Conservation (phyloP, 2,113 vertebrate species). For the Leiothrix lutea region DNA sequence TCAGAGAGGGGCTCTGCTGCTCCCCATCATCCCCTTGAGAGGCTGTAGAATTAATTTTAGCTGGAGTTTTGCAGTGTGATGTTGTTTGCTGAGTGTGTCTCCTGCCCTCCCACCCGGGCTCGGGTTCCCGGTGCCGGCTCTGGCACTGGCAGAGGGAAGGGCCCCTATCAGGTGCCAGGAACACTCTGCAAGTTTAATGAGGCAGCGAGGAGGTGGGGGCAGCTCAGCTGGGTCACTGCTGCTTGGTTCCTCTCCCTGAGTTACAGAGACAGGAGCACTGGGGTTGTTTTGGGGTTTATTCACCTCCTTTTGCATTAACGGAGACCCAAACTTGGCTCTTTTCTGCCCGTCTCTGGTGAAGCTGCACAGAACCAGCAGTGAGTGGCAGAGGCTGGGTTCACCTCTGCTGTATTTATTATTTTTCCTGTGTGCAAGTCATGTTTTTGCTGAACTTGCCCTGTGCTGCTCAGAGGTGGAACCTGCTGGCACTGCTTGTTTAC, state of each 20-base stretch:
- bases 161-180: conserved; percentile 8
- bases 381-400: neutral
- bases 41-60: neutral
- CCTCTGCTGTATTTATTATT: neutral
- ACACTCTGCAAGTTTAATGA: conserved; percentile 75
- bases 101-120: neutral
- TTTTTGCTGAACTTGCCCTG: neutral
- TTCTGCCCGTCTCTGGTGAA: neutral
- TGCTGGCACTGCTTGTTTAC: neutral
- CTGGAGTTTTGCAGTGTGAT: neutral
- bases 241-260: neutral
- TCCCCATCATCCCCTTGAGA: neutral
- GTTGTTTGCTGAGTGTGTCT: neutral
- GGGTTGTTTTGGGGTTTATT: neutral
- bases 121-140: neutral
- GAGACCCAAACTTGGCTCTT: neutral
- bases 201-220: neutral
- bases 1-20: neutral
- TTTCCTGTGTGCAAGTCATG: neutral
- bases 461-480: neutral
- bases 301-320: accelerated
- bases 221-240: accelerated
- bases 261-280: neutral
- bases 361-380: neutral
- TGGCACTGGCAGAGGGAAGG: neutral